Evolutionary conservation across 2,797 vertebrate species (phyloP).

Genomic region (Podarcis siculus): DNA sequence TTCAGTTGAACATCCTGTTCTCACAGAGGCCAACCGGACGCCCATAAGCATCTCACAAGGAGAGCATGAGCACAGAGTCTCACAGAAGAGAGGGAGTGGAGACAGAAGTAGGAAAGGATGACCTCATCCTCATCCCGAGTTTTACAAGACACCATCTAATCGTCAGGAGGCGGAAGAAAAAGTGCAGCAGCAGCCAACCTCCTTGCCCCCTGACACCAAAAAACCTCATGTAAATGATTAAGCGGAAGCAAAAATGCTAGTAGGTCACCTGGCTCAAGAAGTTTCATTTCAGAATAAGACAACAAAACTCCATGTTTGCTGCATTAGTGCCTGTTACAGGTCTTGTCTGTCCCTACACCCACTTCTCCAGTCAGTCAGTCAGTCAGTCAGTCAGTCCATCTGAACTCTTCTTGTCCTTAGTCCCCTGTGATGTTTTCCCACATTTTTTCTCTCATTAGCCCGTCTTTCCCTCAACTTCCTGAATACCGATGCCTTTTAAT

Average conservation of each 20-base stretch:
- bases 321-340: not conserved
- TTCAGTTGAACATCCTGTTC: too few relatives aligned
- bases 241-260: slow-evolving; percentile 26
- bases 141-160: not conserved
- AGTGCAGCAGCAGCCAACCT: not conserved
- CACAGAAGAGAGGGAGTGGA: not conserved
- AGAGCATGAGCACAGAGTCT: too few relatives aligned
- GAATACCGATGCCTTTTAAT: not conserved
- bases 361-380: not conserved
- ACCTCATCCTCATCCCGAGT: not conserved
- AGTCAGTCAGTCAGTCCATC: too few relatives aligned
- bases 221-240: slow-evolving; percentile 30
- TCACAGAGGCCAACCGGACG: too few relatives aligned
- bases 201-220: not conserved
- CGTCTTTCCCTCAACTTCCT: not conserved
- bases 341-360: not conserved
- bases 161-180: slow-evolving; percentile 6
- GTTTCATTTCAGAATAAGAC: not conserved
- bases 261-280: not conserved
- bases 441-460: not conserved
- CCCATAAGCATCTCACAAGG: too few relatives aligned
- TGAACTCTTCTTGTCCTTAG: not conserved
- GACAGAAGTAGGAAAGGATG: fast-evolving
- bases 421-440: not conserved
- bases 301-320: not conserved